A percentile compares a stretch with the other conserved stretches of the same genome.
Evolutionary conservation across 2,888 invertebrate species (phyloP).

Genomic region (Chaitophorus viminalis): DNA sequence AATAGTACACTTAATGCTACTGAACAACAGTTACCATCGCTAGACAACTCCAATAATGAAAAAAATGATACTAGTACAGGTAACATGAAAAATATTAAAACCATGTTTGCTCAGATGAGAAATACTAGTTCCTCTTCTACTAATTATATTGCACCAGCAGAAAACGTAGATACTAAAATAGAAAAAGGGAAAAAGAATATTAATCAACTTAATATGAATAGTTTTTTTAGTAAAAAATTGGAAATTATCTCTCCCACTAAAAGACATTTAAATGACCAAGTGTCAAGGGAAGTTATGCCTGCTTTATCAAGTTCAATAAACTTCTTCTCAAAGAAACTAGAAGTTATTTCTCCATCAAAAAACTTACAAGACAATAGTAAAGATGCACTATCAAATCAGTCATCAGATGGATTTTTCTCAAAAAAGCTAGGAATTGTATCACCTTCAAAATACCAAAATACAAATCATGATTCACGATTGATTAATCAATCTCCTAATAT

Average conservation of each 20-base stretch:
- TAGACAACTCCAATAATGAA: background rate
- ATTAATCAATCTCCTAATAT: conserved; percentile 64
- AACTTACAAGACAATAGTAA: background rate
- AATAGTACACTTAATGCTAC: background rate
- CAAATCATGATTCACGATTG: background rate
- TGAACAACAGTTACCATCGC: background rate
- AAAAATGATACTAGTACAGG: background rate
- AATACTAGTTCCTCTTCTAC: background rate
- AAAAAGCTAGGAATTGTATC: conserved; percentile 37
- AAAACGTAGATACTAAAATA: background rate
- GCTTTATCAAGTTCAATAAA: background rate
- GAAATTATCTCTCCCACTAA: conserved; percentile 29
- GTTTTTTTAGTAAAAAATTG: conserved; percentile 47
- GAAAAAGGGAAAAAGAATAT: background rate
- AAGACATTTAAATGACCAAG: conserved; percentile 2
- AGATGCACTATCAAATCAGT: background rate
- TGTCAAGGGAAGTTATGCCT: background rate
- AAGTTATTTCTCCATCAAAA: conserved; percentile 19
- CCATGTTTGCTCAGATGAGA: conserved; percentile 32
- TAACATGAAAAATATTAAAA: conserved; percentile 21
- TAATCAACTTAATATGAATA: background rate
- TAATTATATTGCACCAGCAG: background rate
- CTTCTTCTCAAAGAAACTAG: background rate
- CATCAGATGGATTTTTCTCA: conserved; percentile 49
- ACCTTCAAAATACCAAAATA: conserved; percentile 25